Percentiles rank a stretch among this genome's conserved stretches.
phyloP scores from a whole-genome alignment of 2,113 vertebrate genomes.

The Fregata magnificens region DNA sequence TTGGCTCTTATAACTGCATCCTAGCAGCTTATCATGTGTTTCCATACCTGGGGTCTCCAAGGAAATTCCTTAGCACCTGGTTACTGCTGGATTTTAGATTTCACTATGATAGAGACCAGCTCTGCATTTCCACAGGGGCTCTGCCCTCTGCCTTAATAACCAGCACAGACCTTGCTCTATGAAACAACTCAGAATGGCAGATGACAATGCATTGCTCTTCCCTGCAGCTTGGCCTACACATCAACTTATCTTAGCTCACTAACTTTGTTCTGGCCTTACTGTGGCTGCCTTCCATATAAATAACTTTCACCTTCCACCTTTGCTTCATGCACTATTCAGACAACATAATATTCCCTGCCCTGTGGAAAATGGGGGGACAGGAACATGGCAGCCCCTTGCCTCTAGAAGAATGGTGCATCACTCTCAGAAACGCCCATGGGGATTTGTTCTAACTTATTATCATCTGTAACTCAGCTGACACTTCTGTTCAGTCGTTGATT shows the following conservation, averaged over 20 bases:
- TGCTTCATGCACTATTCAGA: neutral
- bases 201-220: neutral
- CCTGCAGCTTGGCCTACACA: neutral
- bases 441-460: neutral
- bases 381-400: neutral
- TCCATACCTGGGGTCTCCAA: neutral
- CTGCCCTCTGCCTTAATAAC: neutral
- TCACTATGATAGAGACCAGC: neutral
- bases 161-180: neutral
- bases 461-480: neutral
- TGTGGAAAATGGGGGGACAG: neutral
- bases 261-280: neutral
- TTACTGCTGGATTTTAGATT: conserved; percentile 9
- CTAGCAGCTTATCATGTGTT: neutral
- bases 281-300: neutral
- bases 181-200: neutral
- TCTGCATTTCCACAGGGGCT: neutral
- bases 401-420: neutral
- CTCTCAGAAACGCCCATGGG: neutral
- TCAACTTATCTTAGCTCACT: neutral
- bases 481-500: neutral
- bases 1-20: neutral
- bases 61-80: conserved; percentile 8
- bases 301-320: neutral
- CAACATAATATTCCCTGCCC: neutral